Conservation (phyloP, 2,888 invertebrate genomes). For the Leptinotarsa tumamoca region DNA sequence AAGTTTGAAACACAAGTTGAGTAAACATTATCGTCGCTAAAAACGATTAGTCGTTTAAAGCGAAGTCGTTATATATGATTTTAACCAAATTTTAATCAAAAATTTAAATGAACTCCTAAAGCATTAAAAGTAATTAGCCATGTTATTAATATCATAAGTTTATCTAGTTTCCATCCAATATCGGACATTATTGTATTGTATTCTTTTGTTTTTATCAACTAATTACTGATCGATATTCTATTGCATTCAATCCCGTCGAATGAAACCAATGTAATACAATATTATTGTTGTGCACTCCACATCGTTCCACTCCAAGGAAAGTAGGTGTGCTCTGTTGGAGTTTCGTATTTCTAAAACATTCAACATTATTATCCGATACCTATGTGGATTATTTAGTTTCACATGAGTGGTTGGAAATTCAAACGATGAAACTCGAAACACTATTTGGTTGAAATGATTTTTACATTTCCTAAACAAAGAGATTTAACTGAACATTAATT, state of each 20-base stretch:
- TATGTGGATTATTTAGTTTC: constrained; percentile 13
- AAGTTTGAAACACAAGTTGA: too few species aligned
- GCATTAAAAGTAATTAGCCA: too few species aligned
- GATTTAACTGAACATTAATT: neutral
- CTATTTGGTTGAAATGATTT: neutral
- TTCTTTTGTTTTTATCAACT: too few species aligned
- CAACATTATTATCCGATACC: constrained; percentile 5
- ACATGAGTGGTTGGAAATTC: neutral
- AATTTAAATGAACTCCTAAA: too few species aligned
- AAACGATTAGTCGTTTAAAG: too few species aligned
- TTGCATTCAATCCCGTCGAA: neutral
- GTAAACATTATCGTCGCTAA: too few species aligned
- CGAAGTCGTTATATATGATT: too few species aligned
- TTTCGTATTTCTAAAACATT: constrained; percentile 13
- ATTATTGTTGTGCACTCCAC: neutral
- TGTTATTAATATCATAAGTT: too few species aligned
- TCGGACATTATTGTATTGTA: too few species aligned
- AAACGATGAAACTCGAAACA: neutral
- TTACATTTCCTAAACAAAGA: neutral
- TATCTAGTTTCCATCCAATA: too few species aligned
- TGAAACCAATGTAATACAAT: constrained; percentile 8
- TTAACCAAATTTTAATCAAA: too few species aligned
- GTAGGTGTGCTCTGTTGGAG: constrained; percentile 8
- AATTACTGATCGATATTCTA: neutral
- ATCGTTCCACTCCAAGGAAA: neutral